Evolutionary conservation across 2,888 invertebrate genomes (phyloP).

Genomic region (Drosophila koepferae): DNA sequence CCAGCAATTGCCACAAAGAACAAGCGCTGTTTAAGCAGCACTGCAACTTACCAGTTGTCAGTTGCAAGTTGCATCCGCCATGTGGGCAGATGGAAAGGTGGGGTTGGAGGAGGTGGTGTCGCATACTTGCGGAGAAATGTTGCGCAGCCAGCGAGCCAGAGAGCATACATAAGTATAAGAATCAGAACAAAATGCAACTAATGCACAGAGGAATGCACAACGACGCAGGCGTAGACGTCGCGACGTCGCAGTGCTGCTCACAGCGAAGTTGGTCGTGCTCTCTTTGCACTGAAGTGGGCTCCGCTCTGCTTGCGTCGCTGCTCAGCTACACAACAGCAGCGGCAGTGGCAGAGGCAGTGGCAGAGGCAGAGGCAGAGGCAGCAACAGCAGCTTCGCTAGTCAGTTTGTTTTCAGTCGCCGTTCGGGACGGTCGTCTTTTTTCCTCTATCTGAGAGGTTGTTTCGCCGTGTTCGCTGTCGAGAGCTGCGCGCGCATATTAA

Average conservation of each 20-base stretch:
- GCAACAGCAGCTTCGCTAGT: conserved; percentile 35
- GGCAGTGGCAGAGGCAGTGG: conserved; percentile 8
- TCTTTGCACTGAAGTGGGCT: conserved; percentile 5
- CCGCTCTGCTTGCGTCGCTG: conserved; percentile 16
- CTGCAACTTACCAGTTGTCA: conserved; percentile 14
- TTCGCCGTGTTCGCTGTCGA: background rate
- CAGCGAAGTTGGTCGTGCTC: conserved; percentile 12
- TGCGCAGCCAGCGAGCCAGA: conserved; percentile 32
- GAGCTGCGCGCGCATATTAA: conserved; percentile 52
- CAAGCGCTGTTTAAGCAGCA: conserved; percentile 61
- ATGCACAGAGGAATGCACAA: conserved; percentile 74
- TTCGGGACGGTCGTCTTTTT: conserved; percentile 32
- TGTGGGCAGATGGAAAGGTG: conserved; percentile 10
- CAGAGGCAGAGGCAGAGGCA: conserved; percentile 12
- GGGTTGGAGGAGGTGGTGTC: conserved; percentile 6
- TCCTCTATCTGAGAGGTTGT: background rate
- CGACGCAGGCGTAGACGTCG: conserved; percentile 37
- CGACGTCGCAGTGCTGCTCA: conserved; percentile 33
- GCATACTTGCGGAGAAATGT: conserved; percentile 75
- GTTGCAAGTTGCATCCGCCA: conserved; percentile 34
- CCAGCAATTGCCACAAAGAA: conserved; percentile 55
- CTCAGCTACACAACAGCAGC: conserved; percentile 19
- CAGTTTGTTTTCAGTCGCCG: conserved; percentile 69
- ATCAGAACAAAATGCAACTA: conserved; percentile 75
- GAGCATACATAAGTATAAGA: conserved; percentile 45